Base-by-base conservation (phyloP, 2,113 vertebrate genomes). In the Amphiprion percula region DNA sequence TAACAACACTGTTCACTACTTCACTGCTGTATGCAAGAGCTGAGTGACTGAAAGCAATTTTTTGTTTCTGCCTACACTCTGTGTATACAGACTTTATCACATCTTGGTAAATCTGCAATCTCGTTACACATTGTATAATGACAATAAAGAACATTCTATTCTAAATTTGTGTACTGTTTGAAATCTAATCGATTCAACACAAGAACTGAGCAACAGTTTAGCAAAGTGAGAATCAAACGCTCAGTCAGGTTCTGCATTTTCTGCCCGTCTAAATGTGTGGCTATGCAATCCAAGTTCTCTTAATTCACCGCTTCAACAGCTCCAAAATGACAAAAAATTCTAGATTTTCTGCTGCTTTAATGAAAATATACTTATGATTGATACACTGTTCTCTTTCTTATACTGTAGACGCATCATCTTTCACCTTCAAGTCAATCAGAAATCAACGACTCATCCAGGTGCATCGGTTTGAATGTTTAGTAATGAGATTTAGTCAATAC, bases 281-380 rank as follows among this genome's bases (percentile, higher is more conserved):
- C 21, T 24, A 26, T 37, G 23, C 23, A 46, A 60, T 56, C 63
- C 44, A 37, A 71, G 77, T 68, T 50, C n/a, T 65, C 26, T 19
- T 41, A 59, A 30, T 65, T 30, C 30, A n/a, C 28, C 44, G 47
- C 69, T 33, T 71, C 19, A 80, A 70, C 16, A 26, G 3, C 50
- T 64, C 33, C 59, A 54, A 82, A 75, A 33, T 33, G 39, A 64
- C 50, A 23, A 21, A 4, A 6, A 30, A 44, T 49, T 21, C 75
- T 75, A 33, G 85, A 84, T 84, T 90, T 84, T 56, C 80, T 73
- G 83, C 83, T 47, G 26, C 67, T 72, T 72, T 71, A 64, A 61
- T 64, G 65, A 79, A 76, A 88, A 85, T 10, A 21, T 52, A 49
- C 50, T 55, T 14, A 16, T 47, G 39, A 79, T 67, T 60, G 68